Evolutionary conservation across 2,888 invertebrate species (phyloP).

Genomic region (Conus canariensis): DNA sequence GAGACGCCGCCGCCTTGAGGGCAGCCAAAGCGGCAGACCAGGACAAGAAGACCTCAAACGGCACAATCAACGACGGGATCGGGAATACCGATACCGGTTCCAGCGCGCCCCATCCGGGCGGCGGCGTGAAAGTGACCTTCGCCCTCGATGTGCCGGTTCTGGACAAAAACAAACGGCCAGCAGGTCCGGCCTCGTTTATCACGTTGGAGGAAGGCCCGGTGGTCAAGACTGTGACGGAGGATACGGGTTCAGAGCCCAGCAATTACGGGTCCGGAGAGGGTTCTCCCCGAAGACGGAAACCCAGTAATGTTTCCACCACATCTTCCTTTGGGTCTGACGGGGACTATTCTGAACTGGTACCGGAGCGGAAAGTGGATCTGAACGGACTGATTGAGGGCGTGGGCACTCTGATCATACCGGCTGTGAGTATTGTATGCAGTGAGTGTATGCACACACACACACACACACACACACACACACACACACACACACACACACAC

Average conservation of each 20-base stretch:
- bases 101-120: neutral
- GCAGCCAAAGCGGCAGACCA: neutral
- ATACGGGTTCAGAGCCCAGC: constrained; percentile 44
- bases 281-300: constrained; percentile 57
- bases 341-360: constrained; percentile 33
- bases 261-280: constrained; percentile 47
- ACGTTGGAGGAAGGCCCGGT: constrained; percentile 31
- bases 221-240: constrained; percentile 12
- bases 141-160: constrained; percentile 22
- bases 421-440: constrained; percentile 60
- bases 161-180: constrained; percentile 8
- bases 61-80: neutral
- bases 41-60: constrained; percentile 19
- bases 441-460: neutral
- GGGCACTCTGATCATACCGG: constrained; percentile 70
- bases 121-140: constrained; percentile 13
- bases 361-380: constrained; percentile 57
- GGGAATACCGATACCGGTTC: neutral
- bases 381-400: constrained; percentile 68
- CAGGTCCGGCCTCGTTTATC: constrained; percentile 25
- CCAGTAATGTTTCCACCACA: constrained; percentile 64
- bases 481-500: neutral
- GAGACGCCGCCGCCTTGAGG: constrained; percentile 16
- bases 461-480: no score
- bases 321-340: constrained; percentile 67